Base-by-base conservation (phyloP, 2,797 vertebrate species). In the Sphenopsis melanotis region DNA sequence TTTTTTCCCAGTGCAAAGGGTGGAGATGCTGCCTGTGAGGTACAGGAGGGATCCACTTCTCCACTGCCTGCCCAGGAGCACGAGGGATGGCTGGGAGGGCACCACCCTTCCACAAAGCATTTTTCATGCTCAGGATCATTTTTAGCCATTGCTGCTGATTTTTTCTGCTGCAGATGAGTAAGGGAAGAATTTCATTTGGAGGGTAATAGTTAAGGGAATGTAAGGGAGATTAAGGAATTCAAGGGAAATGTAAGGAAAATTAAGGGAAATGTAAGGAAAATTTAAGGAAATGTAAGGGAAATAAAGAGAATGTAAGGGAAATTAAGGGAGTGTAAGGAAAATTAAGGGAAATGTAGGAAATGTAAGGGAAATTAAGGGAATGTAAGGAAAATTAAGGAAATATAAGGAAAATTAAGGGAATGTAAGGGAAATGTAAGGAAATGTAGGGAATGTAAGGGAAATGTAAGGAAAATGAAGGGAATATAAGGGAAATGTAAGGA, bases 21-120 rank as follows among this genome's bases (percentile, higher is more conserved):
- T 42, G 39, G 42, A n/a, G 46, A 2, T 66, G 87, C 27, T 78
- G 78, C 82, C 32, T 1, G 22, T 56, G 78, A 36, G 47, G 23
- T 4, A 0, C 41, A 7, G 11, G 7, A 59, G 70, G 82, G 36
- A 22, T 34, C 32, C 2, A 0, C 8, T 12, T 44, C 52, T 34
- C 10, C 46, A 10, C 39, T 26, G 22, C 8, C 6, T 68, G 44
- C 30, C 37, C 42, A 18, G 57, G 47, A 10, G 2, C 6, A 4
- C 61, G 27, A 53, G 66, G 41, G 59, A 5, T 59, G n/a, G 8
- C 23, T 39, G 49, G 29, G 15, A 64, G 59, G 59, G 23, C 29
- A 14, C 39, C 0, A 0, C 9, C 0, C 8, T 44, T 18, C 8
- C 57, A 3, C 19, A 4, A 23, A 37, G 9, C 0, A 5, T 59